Percentiles rank a stretch among this genome's conserved stretches.
Conservation (phyloP, 2,113 vertebrate species). For the Sebastes fasciatus region DNA sequence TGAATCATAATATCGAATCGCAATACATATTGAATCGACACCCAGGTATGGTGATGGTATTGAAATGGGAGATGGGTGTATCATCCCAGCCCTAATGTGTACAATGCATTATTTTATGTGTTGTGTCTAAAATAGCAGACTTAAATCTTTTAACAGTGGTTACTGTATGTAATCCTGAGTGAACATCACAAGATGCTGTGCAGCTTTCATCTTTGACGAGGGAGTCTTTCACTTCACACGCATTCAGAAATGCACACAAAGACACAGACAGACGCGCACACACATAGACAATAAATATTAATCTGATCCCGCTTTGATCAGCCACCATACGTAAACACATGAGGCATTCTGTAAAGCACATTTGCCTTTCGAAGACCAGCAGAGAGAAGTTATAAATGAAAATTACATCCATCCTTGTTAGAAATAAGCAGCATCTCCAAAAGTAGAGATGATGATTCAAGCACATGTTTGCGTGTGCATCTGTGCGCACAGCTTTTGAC, state of each 20-base stretch:
- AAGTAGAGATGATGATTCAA: constrained; percentile 20
- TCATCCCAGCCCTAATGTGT: background rate
- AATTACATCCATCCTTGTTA: constrained; percentile 19
- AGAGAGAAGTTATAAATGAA: constrained; percentile 18
- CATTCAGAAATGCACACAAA: background rate
- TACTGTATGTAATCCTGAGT: constrained; percentile 16
- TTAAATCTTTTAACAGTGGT: constrained; percentile 21
- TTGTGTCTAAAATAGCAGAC: constrained; percentile 26
- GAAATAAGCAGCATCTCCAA: constrained; percentile 37
- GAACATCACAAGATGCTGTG: constrained; percentile 20
- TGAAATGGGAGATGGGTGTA: no score
- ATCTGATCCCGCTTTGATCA: constrained; percentile 49
- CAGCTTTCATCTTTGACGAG: constrained; percentile 16
- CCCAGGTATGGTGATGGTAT: no score
- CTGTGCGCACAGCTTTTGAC: background rate
- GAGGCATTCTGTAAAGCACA: background rate
- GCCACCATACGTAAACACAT: background rate
- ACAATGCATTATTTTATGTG: constrained; percentile 3
- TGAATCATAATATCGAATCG: no score
- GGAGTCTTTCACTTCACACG: background rate
- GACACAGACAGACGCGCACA: background rate
- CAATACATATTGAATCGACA: no score
- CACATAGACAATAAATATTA: constrained; percentile 27
- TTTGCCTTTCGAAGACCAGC: constrained; percentile 14
- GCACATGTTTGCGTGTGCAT: background rate